Percentiles rank a stretch among this genome's conserved stretches.
These are phyloP conservation scores for Sebastes taczanowskii DNA, from an alignment of 2,797 vertebrate species.

Conservation along the genomic window DNA sequence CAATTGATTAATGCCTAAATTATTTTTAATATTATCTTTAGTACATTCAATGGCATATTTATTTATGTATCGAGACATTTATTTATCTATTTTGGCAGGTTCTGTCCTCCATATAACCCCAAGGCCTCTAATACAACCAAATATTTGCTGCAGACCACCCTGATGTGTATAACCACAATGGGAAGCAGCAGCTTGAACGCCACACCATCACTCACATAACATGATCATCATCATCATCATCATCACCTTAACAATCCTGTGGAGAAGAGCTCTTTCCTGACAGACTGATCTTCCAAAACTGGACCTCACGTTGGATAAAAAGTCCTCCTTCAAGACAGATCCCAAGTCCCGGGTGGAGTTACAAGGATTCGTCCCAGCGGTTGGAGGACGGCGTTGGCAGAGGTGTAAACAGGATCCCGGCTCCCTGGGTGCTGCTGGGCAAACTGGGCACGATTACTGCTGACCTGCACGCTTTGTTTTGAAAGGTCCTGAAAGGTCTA, in stretches of 20 bases:
- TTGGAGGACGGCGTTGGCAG: constrained; percentile 19
- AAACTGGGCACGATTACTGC: constrained; percentile 71
- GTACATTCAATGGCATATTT: no score
- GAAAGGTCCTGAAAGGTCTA: constrained; percentile 84
- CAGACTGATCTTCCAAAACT: not conserved
- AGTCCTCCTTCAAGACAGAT: constrained; percentile 18
- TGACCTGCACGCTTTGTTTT: constrained; percentile 71
- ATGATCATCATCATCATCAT: not conserved
- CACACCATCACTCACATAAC: not conserved
- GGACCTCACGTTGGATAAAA: not conserved
- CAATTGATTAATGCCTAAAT: no score
- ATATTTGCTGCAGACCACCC: no score
- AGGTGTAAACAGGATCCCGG: constrained; percentile 52
- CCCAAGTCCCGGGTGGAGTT: not conserved
- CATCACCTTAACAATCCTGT: constrained; percentile 45
- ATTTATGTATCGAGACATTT: no score
- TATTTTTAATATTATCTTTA: no score
- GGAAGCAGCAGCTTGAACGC: not conserved
- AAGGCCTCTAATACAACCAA: no score
- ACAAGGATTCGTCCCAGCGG: constrained; percentile 3
- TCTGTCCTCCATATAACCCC: no score
- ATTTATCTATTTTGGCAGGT: no score
- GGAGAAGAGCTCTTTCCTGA: constrained; percentile 4
- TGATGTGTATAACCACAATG: no score
- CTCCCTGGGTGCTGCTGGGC: constrained; percentile 40